These are phyloP conservation scores for Cavia porcellus DNA, from an alignment of 2,113 vertebrate species.

Conservation along the genomic window DNA sequence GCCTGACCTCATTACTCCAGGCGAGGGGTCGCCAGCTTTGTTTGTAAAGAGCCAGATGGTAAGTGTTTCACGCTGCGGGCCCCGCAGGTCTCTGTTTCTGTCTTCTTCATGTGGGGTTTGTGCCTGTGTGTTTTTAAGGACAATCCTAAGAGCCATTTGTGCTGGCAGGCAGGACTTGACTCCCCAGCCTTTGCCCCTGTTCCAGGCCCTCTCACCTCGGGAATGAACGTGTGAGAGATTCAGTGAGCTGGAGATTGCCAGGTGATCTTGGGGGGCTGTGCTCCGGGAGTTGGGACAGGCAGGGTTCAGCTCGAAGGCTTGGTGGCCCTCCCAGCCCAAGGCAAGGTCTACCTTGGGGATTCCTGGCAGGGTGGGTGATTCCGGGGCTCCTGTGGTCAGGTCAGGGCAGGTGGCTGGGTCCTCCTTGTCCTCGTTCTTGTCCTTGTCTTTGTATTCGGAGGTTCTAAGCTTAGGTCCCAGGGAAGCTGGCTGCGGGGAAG, in stretches of 20 bases:
- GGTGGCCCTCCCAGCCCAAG: neutral
- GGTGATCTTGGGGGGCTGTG: neutral
- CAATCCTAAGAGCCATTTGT: neutral
- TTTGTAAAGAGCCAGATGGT: constrained; percentile 43
- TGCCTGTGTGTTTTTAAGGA: neutral
- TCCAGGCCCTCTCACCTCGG: neutral
- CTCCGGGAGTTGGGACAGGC: neutral
- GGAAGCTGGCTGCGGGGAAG: neutral
- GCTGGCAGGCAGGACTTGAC: neutral
- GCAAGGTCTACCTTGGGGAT: neutral
- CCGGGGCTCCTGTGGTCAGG: neutral
- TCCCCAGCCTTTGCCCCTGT: neutral
- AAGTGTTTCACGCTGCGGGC: constrained; percentile 36
- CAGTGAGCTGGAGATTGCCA: neutral
- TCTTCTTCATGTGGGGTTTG: constrained; percentile 3
- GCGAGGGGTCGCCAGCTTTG: constrained; percentile 15
- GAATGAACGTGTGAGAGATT: neutral
- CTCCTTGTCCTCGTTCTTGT: neutral
- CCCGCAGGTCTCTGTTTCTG: constrained; percentile 32
- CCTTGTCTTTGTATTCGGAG: neutral
- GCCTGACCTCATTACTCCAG: constrained; percentile 55
- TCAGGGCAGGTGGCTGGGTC: neutral
- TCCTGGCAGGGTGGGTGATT: neutral
- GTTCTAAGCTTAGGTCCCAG: neutral
- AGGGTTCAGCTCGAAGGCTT: neutral